Conservation (phyloP, 2,797 vertebrate species). For the Lacerta viridis region DNA sequence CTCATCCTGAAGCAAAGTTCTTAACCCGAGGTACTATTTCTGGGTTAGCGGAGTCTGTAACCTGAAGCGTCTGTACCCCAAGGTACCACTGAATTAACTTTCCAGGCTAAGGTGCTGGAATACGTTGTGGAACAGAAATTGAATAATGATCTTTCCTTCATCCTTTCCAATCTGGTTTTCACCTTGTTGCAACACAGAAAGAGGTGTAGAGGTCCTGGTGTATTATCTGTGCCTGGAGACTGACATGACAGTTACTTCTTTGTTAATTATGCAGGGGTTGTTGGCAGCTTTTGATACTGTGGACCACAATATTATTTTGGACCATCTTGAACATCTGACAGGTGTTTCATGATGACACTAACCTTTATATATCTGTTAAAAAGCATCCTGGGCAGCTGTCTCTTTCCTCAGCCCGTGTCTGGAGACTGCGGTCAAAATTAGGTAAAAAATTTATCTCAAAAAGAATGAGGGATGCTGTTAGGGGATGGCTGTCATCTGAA, state of each 20-base stretch:
- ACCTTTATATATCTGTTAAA: not conserved
- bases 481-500: not conserved
- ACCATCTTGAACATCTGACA: not conserved
- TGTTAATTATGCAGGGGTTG: not conserved
- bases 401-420: not conserved
- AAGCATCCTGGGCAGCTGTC: not conserved
- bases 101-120: not conserved
- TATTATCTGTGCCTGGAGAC: not conserved
- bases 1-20: too few species aligned
- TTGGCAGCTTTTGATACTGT: not conserved
- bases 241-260: not conserved
- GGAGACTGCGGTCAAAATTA: not conserved
- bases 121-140: not conserved
- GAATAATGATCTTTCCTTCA: not conserved
- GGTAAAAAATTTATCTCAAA: not conserved
- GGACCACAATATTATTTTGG: not conserved
- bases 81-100: not conserved
- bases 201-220: not conserved
- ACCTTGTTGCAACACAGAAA: not conserved
- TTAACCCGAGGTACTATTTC: too few species aligned
- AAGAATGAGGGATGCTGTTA: not conserved
- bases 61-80: too few species aligned
- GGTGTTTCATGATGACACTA: not conserved
- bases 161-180: not conserved
- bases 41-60: too few species aligned